A percentile compares a stretch with the other conserved stretches of the same genome.
phyloP scores from a whole-genome alignment of 2,113 vertebrate genomes.

The Oophaga pumilio region DNA sequence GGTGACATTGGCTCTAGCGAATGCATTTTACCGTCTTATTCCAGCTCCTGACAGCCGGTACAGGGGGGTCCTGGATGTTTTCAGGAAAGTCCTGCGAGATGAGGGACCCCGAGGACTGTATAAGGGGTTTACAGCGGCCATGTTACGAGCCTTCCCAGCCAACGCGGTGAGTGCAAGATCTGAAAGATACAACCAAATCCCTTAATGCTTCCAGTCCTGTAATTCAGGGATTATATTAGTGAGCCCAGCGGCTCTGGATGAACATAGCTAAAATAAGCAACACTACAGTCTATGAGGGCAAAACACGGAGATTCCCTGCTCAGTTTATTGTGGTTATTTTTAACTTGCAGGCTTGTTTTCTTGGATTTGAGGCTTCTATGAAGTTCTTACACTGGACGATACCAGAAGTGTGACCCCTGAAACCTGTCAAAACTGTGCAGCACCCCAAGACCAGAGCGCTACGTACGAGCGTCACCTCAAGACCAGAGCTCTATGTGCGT shows the following conservation, averaged over 20 bases:
- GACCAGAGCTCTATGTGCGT: background rate
- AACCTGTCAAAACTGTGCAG: background rate
- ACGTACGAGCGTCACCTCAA: background rate
- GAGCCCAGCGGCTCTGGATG: background rate
- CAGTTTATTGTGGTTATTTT: background rate
- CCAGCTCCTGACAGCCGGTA: slow-evolving; percentile 73
- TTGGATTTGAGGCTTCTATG: slow-evolving; percentile 75
- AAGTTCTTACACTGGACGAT: slow-evolving; percentile 69
- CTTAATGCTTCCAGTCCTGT: no score
- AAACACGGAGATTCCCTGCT: background rate
- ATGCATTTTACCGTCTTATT: background rate
- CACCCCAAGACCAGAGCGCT: background rate
- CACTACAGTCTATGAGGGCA: background rate
- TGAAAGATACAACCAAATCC: background rate
- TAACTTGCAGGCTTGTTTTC: slow-evolving; percentile 73
- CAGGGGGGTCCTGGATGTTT: slow-evolving; percentile 69
- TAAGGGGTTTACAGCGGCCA: slow-evolving; percentile 75
- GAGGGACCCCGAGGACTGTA: slow-evolving; percentile 73
- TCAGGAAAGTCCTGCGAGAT: slow-evolving; percentile 68
- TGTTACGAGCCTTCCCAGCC: slow-evolving; percentile 77
- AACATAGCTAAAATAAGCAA: background rate
- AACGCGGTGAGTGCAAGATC: slow-evolving; percentile 69
- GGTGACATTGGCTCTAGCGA: background rate
- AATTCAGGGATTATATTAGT: background rate
- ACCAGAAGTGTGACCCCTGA: slow-evolving; percentile 63